A percentile compares a stretch with the other conserved stretches of the same genome.
Evolutionary conservation across 2,888 invertebrate species (phyloP).

Genomic region (Drosophila atripex): DNA sequence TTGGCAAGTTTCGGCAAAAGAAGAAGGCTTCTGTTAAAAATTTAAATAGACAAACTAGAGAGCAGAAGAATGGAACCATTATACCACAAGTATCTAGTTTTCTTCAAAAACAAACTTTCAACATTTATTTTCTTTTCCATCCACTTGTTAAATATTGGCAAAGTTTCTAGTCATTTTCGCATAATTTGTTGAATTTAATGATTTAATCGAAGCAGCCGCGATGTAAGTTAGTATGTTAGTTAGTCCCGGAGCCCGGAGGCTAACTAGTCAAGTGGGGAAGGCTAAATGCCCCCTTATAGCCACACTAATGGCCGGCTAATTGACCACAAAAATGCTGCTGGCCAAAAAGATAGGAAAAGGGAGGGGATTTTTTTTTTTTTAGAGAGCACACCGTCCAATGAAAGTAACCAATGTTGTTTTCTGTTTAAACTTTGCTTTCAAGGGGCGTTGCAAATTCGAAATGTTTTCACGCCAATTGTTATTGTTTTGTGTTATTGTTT

Average conservation of each 20-base stretch:
- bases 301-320: slow-evolving; percentile 54
- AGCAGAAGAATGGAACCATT: no score
- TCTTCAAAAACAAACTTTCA: no score
- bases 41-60: no score
- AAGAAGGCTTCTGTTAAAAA: no score
- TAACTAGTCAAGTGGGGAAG: slow-evolving; percentile 15
- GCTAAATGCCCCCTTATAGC: slow-evolving; percentile 26
- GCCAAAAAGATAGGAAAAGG: slow-evolving; percentile 2
- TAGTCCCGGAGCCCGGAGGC: slow-evolving; percentile 16
- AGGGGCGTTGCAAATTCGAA: slow-evolving; percentile 61
- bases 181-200: slow-evolving; percentile 8
- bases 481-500: slow-evolving; percentile 38
- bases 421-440: slow-evolving; percentile 42
- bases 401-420: slow-evolving; percentile 66
- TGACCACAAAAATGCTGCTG: slow-evolving; percentile 70
- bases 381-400: slow-evolving; percentile 42
- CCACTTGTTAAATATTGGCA: no score
- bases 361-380: slow-evolving; percentile 9
- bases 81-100: no score
- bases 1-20: background rate
- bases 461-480: slow-evolving; percentile 16
- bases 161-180: background rate
- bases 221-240: slow-evolving; percentile 7
- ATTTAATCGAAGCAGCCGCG: slow-evolving; percentile 17
- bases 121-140: no score